A percentile compares a stretch with the other conserved stretches of the same genome.
phyloP scores from a whole-genome alignment of 2,797 vertebrate genomes.

The Podarcis siculus region DNA sequence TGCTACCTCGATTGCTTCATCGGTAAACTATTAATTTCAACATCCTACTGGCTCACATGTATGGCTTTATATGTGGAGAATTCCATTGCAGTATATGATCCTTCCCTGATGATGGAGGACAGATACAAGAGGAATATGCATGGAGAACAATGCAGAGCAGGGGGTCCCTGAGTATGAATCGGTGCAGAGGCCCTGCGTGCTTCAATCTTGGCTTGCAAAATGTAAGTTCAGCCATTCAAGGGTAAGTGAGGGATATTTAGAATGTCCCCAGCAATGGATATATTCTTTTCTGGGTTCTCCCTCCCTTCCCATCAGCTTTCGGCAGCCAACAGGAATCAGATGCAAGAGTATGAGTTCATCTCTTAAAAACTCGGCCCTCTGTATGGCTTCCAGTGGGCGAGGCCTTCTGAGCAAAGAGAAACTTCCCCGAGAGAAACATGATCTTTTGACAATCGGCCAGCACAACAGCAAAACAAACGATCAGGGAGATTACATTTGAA shows the following conservation, averaged over 20 bases:
- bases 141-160: no score
- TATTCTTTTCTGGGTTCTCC: slow-evolving; percentile 22
- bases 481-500: slow-evolving; percentile 58
- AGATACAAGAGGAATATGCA: no score
- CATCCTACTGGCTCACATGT: not conserved
- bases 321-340: slow-evolving; percentile 44
- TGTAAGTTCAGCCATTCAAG: not conserved
- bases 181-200: not conserved
- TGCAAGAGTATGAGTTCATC: slow-evolving; percentile 73
- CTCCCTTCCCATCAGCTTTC: slow-evolving; percentile 54
- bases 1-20: not conserved
- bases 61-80: not conserved
- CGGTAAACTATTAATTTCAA: not conserved
- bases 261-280: slow-evolving; percentile 10
- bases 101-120: no score
- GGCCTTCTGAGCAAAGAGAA: slow-evolving; percentile 63
- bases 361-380: slow-evolving; percentile 58
- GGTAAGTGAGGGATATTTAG: not conserved
- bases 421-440: slow-evolving; percentile 71
- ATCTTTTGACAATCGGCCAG: slow-evolving; percentile 69
- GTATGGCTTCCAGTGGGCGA: slow-evolving; percentile 62
- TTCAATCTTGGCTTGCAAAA: not conserved
- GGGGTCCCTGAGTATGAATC: not conserved
- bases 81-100: not conserved
- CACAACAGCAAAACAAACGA: slow-evolving; percentile 68